Evolutionary conservation across 2,113 vertebrate genomes (phyloP), one percentile per base, ranked within the genome.

Genomic region (Octodon degus): DNA sequence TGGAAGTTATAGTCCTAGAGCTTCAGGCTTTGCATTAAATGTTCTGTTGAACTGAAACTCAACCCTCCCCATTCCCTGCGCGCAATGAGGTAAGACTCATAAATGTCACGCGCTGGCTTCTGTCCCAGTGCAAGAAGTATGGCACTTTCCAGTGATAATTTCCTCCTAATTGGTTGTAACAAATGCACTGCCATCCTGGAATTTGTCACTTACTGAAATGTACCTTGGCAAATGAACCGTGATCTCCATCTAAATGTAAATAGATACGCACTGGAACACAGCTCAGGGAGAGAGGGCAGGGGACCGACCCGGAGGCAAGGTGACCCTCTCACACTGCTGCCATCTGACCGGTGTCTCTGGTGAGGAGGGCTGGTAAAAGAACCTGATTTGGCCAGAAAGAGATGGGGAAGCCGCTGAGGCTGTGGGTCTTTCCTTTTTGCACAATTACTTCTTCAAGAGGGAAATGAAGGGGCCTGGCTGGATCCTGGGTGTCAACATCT

Each of bases 111-210:
- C 1, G 43, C 30, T 94, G 97, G 97, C 95, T 65, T 70, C 62
- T 76, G 55, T 94, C 94, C 96, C 93, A 60, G 76, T 1, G 53
- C 30, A 20, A 50, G 34, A 86, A 81, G 43, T 55, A 65, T 0
- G 55, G 81, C 68, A 14, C 93, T 90, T 74, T 13, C 1, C 43
- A 27, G 92, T 22, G 93, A 81, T 86, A 92, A 96, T 90, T 92
- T 83, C 91, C 53, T 95, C 81, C 87, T 97, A 94, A 97, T 94
- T 95, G 96, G 84, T 88, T 97, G 87, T 97, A 94, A 98, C 70
- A 32, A 94, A 97, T 88, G 90, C 87, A 88, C 62, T 65, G 77
- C 74, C 87, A 53, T 94, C 77, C 90, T 84, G 90, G 95, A 96
- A 94, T 93, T 70, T 93, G 87, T 96, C 92, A 74, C 93, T 93